Percentiles rank a stretch among this genome's conserved stretches.
Evolutionary conservation across 2,888 invertebrate species (phyloP).

Genomic region (Suillia variegata): DNA sequence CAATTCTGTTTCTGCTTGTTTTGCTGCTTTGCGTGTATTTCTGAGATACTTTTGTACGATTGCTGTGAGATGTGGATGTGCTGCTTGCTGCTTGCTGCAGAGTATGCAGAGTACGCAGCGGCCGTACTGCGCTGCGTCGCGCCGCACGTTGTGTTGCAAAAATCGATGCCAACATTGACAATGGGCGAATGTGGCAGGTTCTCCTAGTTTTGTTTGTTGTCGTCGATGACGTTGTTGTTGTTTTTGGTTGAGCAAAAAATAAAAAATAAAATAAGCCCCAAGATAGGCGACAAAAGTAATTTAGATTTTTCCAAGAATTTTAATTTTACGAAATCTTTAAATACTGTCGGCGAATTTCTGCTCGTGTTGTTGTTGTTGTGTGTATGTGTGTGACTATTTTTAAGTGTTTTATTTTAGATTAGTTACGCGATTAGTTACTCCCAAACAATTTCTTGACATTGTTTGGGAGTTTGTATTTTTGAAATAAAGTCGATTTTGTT

Average conservation of each 20-base stretch:
- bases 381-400: no score
- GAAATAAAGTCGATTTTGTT: no score
- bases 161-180: constrained; percentile 40
- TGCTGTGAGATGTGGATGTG: neutral
- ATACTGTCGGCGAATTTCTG: no score
- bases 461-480: no score
- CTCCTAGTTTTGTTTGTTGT: neutral
- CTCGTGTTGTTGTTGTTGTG: no score
- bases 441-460: no score
- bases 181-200: constrained; percentile 29
- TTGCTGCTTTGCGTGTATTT: neutral
- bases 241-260: neutral
- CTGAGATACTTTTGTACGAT: neutral
- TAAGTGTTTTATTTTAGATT: no score
- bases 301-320: neutral
- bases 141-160: constrained; percentile 32
- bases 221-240: neutral
- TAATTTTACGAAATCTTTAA: no score
- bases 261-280: constrained; percentile 9
- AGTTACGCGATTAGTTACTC: no score
- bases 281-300: constrained; percentile 23
- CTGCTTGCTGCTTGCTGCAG: no score
- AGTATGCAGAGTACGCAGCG: constrained; percentile 13
- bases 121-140: no score
- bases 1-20: constrained; percentile 11